Evolutionary conservation across 2,888 invertebrate species (phyloP), one percentile per base, ranked within the genome.

Genomic region (Xestia c-nigrum): DNA sequence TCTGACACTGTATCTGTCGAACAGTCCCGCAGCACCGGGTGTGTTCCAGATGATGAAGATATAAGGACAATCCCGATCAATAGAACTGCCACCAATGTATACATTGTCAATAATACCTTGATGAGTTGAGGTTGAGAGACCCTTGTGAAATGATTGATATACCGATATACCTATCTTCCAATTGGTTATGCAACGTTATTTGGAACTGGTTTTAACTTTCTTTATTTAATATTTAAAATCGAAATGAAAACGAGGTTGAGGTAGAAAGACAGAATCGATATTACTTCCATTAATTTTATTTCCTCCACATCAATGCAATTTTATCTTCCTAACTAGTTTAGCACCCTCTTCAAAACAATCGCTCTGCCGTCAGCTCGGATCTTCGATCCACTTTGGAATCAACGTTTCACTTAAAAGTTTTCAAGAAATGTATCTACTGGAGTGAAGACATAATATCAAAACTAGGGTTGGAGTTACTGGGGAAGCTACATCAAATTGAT

Each of bases 371-470:
- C 90, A 88, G 76, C 75, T 86, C 69, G 87, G 91, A 89, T 89
- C 89, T 91, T 88, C 87, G 87, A 87, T 89, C 90, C 88, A 91
- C 88, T 92, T 92, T 88, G 81, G 86, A 91, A 87, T 83, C 88
- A 88, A 92, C 91, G 89, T 90, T 90, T 93, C 90, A 92, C 90
- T 93, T 92, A 90, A 92, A 93, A 93, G 88, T 92, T 92, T 91
- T 83, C 74, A 81, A 78, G 78, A 88, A 90, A 65, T 70, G 61
- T 72, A 67, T 4, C 55, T 46, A 66, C 57, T 63, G 52, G 38
- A 72, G 43, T 74, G 69, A 65, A 83, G 79, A 52, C 52, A 72
- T 14, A 71, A 61, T 68, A 84, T 75, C 63, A 65, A 72, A 70
- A 69, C 31, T 79, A 57, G 63, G 67, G 55, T 55, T 52, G 70